Evolutionary conservation across 2,113 vertebrate genomes (phyloP).

Genomic region (Asarcornis scutulata): DNA sequence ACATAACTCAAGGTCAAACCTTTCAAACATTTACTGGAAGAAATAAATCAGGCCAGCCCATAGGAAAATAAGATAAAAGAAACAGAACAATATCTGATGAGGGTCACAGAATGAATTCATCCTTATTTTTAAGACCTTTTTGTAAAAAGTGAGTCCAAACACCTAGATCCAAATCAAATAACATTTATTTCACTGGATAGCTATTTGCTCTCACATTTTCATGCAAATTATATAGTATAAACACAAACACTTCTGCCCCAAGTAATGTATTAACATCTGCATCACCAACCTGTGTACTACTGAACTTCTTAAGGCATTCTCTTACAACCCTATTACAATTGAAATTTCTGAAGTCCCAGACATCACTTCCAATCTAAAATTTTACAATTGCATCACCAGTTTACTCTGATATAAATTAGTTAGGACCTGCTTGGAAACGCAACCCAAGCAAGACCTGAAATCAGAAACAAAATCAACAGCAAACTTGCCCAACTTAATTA

Average conservation of each 20-base stretch:
- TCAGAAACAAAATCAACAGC: not conserved
- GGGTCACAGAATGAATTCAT: not conserved
- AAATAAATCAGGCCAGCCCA: not conserved
- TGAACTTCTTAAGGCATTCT: not conserved
- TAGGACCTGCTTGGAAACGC: not conserved
- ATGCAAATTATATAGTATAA: not conserved
- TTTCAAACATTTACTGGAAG: not conserved
- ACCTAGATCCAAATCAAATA: not conserved
- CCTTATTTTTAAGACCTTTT: not conserved
- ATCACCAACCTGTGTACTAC: not conserved
- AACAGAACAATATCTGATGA: not conserved
- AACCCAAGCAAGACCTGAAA: not conserved
- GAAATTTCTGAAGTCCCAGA: not conserved
- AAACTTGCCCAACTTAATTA: not conserved
- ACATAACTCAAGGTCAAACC: not conserved
- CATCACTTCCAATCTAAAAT: not conserved
- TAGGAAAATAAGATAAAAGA: not conserved
- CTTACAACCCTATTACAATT: not conserved
- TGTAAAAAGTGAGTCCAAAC: not conserved
- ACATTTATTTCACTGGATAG: not conserved
- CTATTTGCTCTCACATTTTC: not conserved
- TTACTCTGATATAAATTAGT: not conserved
- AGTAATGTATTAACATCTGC: not conserved
- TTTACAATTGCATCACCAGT: not conserved
- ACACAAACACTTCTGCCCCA: not conserved